Conservation (phyloP, 1,140 invertebrate species). For the Probaryconus sp. region DNA sequence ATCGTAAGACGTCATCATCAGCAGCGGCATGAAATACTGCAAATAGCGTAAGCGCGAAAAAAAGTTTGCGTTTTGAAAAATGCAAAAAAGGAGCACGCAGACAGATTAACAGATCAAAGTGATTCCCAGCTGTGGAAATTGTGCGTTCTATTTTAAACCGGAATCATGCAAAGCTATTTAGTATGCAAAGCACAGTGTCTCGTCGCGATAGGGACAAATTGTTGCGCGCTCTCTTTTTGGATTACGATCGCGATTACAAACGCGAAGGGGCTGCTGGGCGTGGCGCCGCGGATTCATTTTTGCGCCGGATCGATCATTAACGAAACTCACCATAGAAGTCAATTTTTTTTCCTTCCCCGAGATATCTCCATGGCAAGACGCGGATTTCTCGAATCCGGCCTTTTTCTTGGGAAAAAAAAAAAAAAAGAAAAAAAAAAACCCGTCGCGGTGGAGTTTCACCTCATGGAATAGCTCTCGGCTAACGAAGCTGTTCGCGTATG, state of each 20-base stretch:
- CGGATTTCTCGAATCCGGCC: slow-evolving; percentile 50
- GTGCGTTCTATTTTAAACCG: slow-evolving; percentile 49
- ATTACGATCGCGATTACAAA: slow-evolving; percentile 26
- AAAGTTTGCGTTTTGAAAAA: background rate
- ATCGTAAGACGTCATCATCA: slow-evolving; percentile 34
- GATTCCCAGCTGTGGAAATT: slow-evolving; percentile 42
- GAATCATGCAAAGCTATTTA: slow-evolving; percentile 47
- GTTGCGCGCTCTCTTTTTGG: slow-evolving; percentile 56
- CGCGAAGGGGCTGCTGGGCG: slow-evolving; percentile 54
- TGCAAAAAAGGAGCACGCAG: slow-evolving; percentile 28
- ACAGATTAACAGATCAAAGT: slow-evolving; percentile 58
- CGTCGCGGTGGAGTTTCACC: slow-evolving; percentile 49
- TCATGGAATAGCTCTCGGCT: slow-evolving; percentile 19
- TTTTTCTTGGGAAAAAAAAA: slow-evolving; percentile 32
- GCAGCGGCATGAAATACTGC: slow-evolving; percentile 13
- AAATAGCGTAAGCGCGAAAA: slow-evolving; percentile 27
- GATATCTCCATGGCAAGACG: slow-evolving; percentile 46
- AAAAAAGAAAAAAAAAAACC: slow-evolving; percentile 28
- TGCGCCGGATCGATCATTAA: slow-evolving; percentile 48
- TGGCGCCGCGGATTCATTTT: slow-evolving; percentile 45
- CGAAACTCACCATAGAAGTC: slow-evolving; percentile 14
- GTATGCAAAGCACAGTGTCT: slow-evolving; percentile 47
- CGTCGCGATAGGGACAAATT: slow-evolving; percentile 57
- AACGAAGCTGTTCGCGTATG: slow-evolving; percentile 52
- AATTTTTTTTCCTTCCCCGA: slow-evolving; percentile 27